phyloP scores from a whole-genome alignment of 1,140 invertebrate genomes.

The Lordiphosa mommai region DNA sequence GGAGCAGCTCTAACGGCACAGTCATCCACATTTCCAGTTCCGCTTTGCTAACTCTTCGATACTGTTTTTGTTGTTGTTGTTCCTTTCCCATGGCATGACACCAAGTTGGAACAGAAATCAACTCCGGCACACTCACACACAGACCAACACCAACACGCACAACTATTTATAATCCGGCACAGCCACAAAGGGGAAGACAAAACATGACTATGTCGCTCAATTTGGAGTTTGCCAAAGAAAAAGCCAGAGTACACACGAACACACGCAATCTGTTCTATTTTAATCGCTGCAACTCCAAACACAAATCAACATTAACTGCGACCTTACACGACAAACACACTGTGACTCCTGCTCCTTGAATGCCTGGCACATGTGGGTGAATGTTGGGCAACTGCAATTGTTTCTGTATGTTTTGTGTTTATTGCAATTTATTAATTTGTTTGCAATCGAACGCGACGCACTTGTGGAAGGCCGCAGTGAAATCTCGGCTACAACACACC shows the following conservation, averaged over 20 bases:
- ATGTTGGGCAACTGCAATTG: neutral
- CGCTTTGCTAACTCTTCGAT: constrained; percentile 64
- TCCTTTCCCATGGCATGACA: constrained; percentile 28
- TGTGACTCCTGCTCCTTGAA: constrained; percentile 11
- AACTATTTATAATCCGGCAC: constrained; percentile 53
- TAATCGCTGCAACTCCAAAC: constrained; percentile 44
- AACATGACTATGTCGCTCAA: no score
- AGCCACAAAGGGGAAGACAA: constrained; percentile 8
- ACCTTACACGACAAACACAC: constrained; percentile 34
- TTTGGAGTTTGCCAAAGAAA: constrained; percentile 15
- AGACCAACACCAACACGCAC: constrained; percentile 18
- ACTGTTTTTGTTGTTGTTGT: constrained; percentile 22
- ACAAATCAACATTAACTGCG: constrained; percentile 29
- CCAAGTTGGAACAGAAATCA: constrained; percentile 8
- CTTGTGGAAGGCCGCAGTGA: no score
- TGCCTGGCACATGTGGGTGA: constrained; percentile 3
- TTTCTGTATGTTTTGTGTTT: no score
- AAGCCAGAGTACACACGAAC: constrained; percentile 15
- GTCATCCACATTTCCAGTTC: constrained; percentile 62
- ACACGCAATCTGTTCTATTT: constrained; percentile 64
- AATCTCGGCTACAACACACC: no score
- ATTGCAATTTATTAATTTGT: no score
- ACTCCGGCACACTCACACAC: constrained; percentile 13
- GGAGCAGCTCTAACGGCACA: constrained; percentile 63
- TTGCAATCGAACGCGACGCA: no score